Conservation (phyloP, 1,140 invertebrate species). For the Macrobrachium nipponense region DNA sequence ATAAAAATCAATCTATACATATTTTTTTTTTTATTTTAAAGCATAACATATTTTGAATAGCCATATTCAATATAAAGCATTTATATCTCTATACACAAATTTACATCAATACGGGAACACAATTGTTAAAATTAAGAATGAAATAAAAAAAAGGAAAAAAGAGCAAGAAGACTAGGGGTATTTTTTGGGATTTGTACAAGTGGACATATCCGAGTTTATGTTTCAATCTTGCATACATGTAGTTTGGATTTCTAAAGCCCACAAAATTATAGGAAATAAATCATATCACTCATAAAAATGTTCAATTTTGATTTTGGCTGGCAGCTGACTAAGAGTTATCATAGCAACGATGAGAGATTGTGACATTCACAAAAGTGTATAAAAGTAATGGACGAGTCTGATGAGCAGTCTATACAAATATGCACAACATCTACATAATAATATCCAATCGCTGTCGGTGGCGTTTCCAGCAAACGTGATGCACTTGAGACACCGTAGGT, state of each 20-base stretch:
- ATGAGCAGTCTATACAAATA: too few relatives aligned
- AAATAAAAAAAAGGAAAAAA: constrained; percentile 19
- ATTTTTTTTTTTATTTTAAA: constrained; percentile 51
- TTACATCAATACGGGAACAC: constrained; percentile 54
- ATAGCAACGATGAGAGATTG: too few relatives aligned
- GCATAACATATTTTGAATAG: constrained; percentile 59
- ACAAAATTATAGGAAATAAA: background rate
- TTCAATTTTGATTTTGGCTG: too few relatives aligned
- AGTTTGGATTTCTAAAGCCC: background rate
- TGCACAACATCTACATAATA: too few relatives aligned
- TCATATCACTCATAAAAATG: too few relatives aligned
- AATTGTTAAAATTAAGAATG: constrained; percentile 38
- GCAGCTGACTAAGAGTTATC: too few relatives aligned
- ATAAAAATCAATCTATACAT: background rate
- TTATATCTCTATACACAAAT: constrained; percentile 60
- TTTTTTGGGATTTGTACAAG: constrained; percentile 26
- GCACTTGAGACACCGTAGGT: too few relatives aligned
- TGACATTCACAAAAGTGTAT: too few relatives aligned
- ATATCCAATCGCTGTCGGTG: too few relatives aligned
- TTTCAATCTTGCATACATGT: background rate
- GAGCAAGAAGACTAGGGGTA: constrained; percentile 37
- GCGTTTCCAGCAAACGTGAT: too few relatives aligned
- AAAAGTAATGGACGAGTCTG: too few relatives aligned
- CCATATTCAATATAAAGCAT: constrained; percentile 60
- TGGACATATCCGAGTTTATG: background rate